Conservation (phyloP, 2,888 invertebrate species). For the Standfussiana lucernea region DNA sequence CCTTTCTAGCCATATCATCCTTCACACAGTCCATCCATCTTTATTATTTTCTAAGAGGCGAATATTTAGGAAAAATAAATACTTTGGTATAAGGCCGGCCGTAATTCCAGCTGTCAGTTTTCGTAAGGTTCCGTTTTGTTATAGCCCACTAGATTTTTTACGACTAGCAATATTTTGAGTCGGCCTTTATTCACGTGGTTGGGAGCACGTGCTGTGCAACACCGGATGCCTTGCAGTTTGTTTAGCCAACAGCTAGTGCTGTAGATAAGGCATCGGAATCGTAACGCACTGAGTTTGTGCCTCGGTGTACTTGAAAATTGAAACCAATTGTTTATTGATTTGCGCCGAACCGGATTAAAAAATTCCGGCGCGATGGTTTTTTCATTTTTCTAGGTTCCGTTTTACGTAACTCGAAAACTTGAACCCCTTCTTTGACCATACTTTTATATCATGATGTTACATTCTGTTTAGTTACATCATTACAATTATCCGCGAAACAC, state of each 20-base stretch:
- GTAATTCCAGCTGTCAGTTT: slow-evolving; percentile 37
- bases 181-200: slow-evolving; percentile 67
- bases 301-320: slow-evolving; percentile 16
- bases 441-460: background rate
- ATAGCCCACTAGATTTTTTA: slow-evolving; percentile 67
- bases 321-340: slow-evolving; percentile 47
- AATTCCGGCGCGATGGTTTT: slow-evolving; percentile 8
- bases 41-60: background rate
- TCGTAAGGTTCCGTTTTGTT: slow-evolving; percentile 61
- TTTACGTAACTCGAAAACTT: too few species aligned
- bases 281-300: slow-evolving; percentile 38
- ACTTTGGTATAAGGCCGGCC: slow-evolving; percentile 3
- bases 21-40: too few species aligned
- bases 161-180: slow-evolving; percentile 76
- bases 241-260: slow-evolving; percentile 67
- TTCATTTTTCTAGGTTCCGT: background rate
- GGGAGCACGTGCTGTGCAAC: slow-evolving; percentile 68
- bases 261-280: slow-evolving; percentile 65
- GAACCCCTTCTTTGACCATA: background rate
- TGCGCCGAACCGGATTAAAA: slow-evolving; percentile 3
- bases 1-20: too few species aligned
- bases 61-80: background rate
- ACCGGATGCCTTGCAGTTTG: slow-evolving; percentile 69
- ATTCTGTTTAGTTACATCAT: background rate
- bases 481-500: background rate